phyloP scores from a whole-genome alignment of 1,140 invertebrate species.

The Stegodyphus mimosarum region DNA sequence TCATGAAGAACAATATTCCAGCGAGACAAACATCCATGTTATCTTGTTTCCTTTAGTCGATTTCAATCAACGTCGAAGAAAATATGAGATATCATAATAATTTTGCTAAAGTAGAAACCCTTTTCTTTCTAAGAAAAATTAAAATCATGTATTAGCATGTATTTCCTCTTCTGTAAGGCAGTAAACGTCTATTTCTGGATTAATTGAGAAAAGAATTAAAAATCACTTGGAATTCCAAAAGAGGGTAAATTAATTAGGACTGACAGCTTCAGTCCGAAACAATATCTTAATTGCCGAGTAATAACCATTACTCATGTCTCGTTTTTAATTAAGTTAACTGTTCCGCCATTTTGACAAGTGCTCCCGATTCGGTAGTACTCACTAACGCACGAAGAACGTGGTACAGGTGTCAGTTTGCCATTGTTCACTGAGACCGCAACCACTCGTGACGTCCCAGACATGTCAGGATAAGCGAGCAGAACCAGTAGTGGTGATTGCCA shows the following conservation, averaged over 20 bases:
- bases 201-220: neutral
- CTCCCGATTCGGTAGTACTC: neutral
- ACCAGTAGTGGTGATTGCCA: neutral
- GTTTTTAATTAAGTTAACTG: slow-evolving; percentile 51
- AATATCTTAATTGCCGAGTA: slow-evolving; percentile 39
- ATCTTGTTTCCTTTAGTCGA: too few relatives aligned
- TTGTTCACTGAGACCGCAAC: slow-evolving; percentile 29
- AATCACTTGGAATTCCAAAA: neutral
- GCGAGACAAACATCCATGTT: too few relatives aligned
- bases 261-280: neutral
- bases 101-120: too few relatives aligned
- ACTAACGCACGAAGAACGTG: slow-evolving; percentile 3
- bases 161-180: too few relatives aligned
- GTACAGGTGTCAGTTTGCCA: slow-evolving; percentile 15
- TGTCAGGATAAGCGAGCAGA: neutral
- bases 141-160: too few relatives aligned
- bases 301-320: slow-evolving; percentile 50
- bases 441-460: slow-evolving; percentile 18
- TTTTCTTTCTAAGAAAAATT: too few relatives aligned
- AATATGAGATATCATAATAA: too few relatives aligned
- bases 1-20: too few relatives aligned
- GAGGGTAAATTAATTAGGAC: slow-evolving; percentile 1
- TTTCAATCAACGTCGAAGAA: too few relatives aligned
- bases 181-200: too few relatives aligned
- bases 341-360: slow-evolving; percentile 36